phyloP scores from a whole-genome alignment of 2,888 invertebrate species.

The Andrena haemorrhoa region DNA sequence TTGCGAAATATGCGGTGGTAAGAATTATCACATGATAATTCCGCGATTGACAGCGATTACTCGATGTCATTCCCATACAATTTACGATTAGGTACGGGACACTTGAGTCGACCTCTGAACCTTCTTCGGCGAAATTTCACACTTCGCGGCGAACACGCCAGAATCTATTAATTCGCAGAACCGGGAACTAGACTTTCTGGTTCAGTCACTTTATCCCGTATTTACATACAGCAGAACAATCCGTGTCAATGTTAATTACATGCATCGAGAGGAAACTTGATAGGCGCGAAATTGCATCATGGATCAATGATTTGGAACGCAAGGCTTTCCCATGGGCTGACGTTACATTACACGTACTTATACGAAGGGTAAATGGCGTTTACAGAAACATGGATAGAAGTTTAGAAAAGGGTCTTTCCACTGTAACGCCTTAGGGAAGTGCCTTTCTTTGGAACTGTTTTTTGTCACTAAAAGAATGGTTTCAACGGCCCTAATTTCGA shows the following conservation, averaged over 20 bases:
- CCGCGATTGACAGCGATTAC: too few relatives aligned
- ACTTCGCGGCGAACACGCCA: not conserved
- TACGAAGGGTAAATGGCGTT: not conserved
- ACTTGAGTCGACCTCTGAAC: not conserved
- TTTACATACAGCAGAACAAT: constrained; percentile 18
- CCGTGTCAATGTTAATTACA: constrained; percentile 56
- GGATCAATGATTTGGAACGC: constrained; percentile 30
- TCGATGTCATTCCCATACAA: too few relatives aligned
- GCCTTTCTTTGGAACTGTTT: too few relatives aligned
- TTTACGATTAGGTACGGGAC: too few relatives aligned
- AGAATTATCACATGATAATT: too few relatives aligned
- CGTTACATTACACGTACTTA: not conserved
- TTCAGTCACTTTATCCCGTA: constrained; percentile 32
- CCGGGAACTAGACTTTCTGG: constrained; percentile 56
- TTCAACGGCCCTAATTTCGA: too few relatives aligned
- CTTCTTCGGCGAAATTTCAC: not conserved
- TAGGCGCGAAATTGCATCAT: constrained; percentile 13
- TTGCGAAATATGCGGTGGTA: too few relatives aligned
- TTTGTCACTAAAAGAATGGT: too few relatives aligned
- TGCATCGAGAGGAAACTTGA: constrained; percentile 7
- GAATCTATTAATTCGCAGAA: constrained; percentile 26
- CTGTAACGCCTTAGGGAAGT: too few relatives aligned
- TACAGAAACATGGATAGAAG: not conserved
- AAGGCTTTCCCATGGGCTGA: not conserved
- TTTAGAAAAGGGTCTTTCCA: not conserved